Percentiles rank a stretch among this genome's conserved stretches.
Conservation (phyloP, 2,113 vertebrate genomes). For the Microtus pennsylvanicus region DNA sequence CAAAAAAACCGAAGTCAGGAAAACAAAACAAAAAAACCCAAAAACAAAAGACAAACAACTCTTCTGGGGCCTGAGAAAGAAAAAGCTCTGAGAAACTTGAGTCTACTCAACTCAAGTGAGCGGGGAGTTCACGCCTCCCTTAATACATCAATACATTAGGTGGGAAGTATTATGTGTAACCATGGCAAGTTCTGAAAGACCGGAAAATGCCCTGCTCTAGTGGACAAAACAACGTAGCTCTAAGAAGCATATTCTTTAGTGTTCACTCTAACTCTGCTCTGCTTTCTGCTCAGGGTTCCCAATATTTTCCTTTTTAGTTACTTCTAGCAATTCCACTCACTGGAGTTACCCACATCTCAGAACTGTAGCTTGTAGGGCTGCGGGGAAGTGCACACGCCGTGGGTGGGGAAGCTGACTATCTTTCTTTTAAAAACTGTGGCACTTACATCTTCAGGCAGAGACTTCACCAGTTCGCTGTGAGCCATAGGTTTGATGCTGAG, state of each 20-base stretch:
- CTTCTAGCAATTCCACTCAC: neutral
- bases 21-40: neutral
- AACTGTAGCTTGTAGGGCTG: neutral
- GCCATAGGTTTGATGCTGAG: slow-evolving; percentile 98
- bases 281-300: neutral
- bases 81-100: neutral
- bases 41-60: neutral
- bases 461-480: slow-evolving; percentile 97
- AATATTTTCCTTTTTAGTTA: slow-evolving; percentile 20
- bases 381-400: neutral
- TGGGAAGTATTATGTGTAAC: neutral
- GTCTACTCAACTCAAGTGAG: neutral
- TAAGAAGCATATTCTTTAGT: neutral
- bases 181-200: neutral
- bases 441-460: slow-evolving; percentile 98
- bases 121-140: neutral
- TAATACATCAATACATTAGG: neutral
- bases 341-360: neutral
- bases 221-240: neutral
- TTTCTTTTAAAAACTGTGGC: slow-evolving; percentile 10
- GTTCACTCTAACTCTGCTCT: neutral
- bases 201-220: neutral
- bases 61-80: neutral
- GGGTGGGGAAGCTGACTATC: neutral
- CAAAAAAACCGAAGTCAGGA: neutral